Percentiles rank a stretch among this genome's conserved stretches.
These are phyloP conservation scores for Mactra quadrangularis DNA, from an alignment of 1,140 invertebrate genomes.

Conservation along the genomic window DNA sequence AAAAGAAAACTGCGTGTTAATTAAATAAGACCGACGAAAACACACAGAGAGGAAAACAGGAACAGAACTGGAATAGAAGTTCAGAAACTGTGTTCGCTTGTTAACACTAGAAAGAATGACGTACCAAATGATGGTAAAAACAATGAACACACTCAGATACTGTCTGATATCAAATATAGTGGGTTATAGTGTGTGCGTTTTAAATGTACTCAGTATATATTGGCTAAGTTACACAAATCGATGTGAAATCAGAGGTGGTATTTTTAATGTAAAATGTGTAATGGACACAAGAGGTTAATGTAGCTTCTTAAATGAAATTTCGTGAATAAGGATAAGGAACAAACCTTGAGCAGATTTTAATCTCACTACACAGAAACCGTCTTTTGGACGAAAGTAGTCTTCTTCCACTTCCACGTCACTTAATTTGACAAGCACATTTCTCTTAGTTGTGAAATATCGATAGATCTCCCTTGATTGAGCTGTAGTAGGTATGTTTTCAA, in stretches of 20 bases:
- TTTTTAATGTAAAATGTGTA: too few relatives aligned
- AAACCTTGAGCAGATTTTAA: conserved; percentile 4
- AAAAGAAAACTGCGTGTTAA: background rate
- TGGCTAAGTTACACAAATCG: too few relatives aligned
- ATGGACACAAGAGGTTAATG: too few relatives aligned
- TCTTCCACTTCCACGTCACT: background rate
- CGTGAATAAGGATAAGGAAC: too few relatives aligned
- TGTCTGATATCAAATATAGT: too few relatives aligned
- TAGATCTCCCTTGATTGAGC: background rate
- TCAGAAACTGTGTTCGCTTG: background rate
- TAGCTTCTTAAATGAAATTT: too few relatives aligned
- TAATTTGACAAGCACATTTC: background rate
- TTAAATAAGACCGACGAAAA: background rate
- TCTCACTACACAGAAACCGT: background rate
- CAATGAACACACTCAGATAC: too few relatives aligned
- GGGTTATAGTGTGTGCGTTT: too few relatives aligned
- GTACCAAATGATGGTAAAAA: too few relatives aligned
- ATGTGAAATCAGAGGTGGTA: too few relatives aligned
- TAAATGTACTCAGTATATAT: too few relatives aligned
- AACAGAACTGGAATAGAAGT: background rate
- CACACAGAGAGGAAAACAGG: background rate
- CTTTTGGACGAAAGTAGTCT: background rate
- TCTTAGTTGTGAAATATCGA: conserved; percentile 3
- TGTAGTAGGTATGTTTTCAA: background rate
- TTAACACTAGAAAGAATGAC: too few relatives aligned